Conservation (phyloP, 1,140 invertebrate genomes). For the Bombus superbus region DNA sequence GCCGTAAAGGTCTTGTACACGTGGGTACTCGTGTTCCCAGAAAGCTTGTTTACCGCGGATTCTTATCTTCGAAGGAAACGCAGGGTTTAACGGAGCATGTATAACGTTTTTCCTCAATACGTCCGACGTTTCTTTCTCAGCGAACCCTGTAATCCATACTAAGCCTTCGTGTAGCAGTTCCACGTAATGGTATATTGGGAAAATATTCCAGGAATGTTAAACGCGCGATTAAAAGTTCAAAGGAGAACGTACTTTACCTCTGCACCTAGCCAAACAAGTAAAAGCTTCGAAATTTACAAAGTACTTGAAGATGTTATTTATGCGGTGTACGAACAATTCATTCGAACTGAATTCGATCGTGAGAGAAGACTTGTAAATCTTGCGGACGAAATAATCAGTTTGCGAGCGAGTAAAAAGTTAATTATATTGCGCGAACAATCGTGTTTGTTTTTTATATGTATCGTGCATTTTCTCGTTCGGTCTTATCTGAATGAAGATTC, state of each 20-base stretch:
- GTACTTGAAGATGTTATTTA: too few species aligned
- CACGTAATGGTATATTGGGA: background rate
- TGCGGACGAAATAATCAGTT: too few species aligned
- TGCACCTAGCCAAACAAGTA: too few species aligned
- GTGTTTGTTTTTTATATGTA: too few species aligned
- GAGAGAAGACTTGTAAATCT: too few species aligned
- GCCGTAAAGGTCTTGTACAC: background rate
- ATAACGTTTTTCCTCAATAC: constrained; percentile 7
- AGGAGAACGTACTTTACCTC: background rate
- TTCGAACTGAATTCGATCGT: too few species aligned
- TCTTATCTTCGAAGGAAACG: constrained; percentile 1
- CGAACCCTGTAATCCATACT: background rate
- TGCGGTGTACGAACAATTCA: too few species aligned
- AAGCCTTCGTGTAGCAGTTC: background rate
- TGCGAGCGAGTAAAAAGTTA: too few species aligned
- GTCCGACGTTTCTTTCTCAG: background rate
- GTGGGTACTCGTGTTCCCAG: constrained; percentile 1
- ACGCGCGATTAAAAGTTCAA: background rate
- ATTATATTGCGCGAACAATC: too few species aligned
- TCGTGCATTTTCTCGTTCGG: too few species aligned
- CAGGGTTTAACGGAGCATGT: constrained; percentile 7
- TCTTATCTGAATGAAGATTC: too few species aligned
- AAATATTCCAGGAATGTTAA: background rate
- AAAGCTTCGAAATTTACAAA: too few species aligned
- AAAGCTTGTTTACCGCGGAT: constrained; percentile 3